Evolutionary conservation across 2,113 vertebrate genomes (phyloP).

Genomic region (Scalopus aquaticus): DNA sequence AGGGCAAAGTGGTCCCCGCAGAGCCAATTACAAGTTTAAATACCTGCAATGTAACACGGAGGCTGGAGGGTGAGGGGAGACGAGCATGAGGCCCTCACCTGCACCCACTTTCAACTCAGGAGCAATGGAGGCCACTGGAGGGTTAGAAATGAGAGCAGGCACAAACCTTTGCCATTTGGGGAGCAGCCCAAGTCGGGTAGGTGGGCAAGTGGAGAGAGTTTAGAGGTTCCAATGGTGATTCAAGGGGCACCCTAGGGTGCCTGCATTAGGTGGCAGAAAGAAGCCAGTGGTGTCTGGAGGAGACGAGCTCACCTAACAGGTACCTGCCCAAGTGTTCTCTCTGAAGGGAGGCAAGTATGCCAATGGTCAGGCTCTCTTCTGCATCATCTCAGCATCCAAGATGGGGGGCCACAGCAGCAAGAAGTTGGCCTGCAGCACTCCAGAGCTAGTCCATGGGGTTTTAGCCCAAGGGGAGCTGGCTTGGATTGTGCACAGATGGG

Average conservation of each 20-base stretch:
- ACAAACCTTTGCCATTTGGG: neutral
- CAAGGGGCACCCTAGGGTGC: no score
- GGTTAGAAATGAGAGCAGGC: neutral
- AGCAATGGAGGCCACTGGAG: neutral
- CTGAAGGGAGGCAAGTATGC: neutral
- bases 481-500: neutral
- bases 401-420: accelerated
- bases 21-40: neutral
- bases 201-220: neutral
- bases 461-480: no score
- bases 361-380: neutral
- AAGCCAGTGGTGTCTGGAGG: neutral
- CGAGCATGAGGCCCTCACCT: neutral
- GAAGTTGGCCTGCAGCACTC: neutral
- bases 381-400: neutral
- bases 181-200: neutral
- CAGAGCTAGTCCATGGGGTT: no score
- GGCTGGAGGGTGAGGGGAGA: neutral
- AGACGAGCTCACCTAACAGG: neutral
- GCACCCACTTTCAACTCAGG: neutral
- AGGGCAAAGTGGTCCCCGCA: neutral
- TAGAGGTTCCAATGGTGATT: neutral
- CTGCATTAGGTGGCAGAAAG: neutral
- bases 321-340: neutral
- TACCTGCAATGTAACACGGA: neutral